Evolutionary conservation across 2,888 invertebrate genomes (phyloP).

Genomic region (Eudemis profundana): DNA sequence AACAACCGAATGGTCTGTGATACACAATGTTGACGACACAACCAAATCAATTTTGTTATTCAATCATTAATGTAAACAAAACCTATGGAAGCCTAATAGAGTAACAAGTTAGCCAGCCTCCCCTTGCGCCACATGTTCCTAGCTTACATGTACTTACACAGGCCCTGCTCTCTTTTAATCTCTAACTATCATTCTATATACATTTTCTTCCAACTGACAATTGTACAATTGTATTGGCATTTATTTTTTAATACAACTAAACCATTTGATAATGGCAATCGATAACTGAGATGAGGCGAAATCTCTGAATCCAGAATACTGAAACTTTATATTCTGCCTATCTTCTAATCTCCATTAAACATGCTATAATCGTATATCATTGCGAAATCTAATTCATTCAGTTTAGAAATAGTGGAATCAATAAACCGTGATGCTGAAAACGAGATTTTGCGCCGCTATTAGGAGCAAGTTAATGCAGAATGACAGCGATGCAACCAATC

Average conservation of each 20-base stretch:
- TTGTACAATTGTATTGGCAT: not conserved
- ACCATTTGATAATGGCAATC: conserved; percentile 32
- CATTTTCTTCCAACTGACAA: not conserved
- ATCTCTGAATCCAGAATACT: conserved; percentile 11
- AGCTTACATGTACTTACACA: conserved; percentile 36
- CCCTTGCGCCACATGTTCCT: conserved; percentile 39
- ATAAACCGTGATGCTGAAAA: conserved; percentile 51
- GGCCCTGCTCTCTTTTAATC: conserved; percentile 11
- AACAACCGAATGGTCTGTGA: conserved; percentile 62
- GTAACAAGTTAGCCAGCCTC: conserved; percentile 41
- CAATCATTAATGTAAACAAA: conserved; percentile 42
- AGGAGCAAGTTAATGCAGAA: conserved; percentile 72
- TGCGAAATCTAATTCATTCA: conserved; percentile 26
- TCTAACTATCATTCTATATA: conserved; percentile 44
- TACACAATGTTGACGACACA: conserved; percentile 69
- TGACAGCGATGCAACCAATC: conserved; percentile 78
- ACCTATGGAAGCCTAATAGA: conserved; percentile 36
- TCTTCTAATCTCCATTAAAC: not conserved
- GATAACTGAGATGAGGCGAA: conserved; percentile 33
- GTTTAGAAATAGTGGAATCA: conserved; percentile 43
- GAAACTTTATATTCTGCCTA: not conserved
- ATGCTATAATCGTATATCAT: not conserved
- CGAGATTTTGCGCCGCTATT: conserved; percentile 70
- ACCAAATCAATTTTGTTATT: conserved; percentile 47
- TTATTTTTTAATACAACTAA: conserved; percentile 12